Conservation (phyloP, 1,140 invertebrate species). For the Hyphantria cunea region DNA sequence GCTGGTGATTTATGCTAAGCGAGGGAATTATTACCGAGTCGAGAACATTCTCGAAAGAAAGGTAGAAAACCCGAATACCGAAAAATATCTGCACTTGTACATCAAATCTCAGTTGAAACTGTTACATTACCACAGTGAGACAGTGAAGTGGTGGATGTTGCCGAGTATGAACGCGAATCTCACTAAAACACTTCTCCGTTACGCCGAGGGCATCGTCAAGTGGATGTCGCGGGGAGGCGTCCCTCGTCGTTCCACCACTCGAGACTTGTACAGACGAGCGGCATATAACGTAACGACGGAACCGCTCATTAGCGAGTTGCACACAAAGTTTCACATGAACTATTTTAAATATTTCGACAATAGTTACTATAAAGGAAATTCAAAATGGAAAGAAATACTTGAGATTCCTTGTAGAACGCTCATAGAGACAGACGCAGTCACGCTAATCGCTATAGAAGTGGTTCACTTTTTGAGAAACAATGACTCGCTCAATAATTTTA, state of each 20-base stretch:
- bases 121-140: neutral
- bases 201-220: no score
- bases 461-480: no score
- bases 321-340: constrained; percentile 4
- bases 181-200: no score
- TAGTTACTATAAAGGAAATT: neutral
- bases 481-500: no score
- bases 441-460: neutral
- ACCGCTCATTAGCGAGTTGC: neutral
- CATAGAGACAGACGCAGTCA: neutral
- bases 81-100: neutral
- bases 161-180: neutral
- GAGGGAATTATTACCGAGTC: constrained; percentile 7
- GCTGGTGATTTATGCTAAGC: constrained; percentile 12
- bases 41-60: neutral
- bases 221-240: no score
- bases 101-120: neutral
- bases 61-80: no score
- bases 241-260: neutral
- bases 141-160: constrained; percentile 19
- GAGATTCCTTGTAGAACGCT: no score
- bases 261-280: neutral
- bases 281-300: neutral
- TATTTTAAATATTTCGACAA: neutral
- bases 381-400: neutral